phyloP scores from a whole-genome alignment of 1,140 invertebrate genomes.

The Zaprionus gabonicus region DNA sequence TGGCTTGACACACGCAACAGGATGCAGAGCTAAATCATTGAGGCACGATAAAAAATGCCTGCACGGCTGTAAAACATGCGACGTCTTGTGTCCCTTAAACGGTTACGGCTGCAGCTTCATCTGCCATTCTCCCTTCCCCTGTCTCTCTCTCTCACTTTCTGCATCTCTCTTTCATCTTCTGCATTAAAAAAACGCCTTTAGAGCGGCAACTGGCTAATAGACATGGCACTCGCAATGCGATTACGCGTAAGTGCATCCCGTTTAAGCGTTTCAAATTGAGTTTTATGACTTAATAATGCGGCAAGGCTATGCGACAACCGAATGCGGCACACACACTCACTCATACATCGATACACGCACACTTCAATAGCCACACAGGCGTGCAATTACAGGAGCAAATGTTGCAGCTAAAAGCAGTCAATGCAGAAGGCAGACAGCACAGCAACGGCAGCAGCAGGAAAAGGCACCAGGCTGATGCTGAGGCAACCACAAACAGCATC shows the following conservation, averaged over 20 bases:
- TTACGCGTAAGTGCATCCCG: slow-evolving; percentile 67
- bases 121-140: background rate
- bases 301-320: background rate
- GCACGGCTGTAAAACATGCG: slow-evolving; percentile 52
- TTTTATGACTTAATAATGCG: slow-evolving; percentile 76
- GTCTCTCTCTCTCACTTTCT: background rate
- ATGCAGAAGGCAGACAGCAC: slow-evolving; percentile 4
- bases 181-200: slow-evolving; percentile 49
- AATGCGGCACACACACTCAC: background rate
- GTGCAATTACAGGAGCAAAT: slow-evolving; percentile 34
- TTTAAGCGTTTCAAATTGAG: slow-evolving; percentile 70
- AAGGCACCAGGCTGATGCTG: background rate
- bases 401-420: slow-evolving; percentile 41
- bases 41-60: slow-evolving; percentile 49
- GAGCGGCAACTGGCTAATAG: slow-evolving; percentile 50
- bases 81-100: slow-evolving; percentile 15
- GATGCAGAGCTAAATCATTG: slow-evolving; percentile 71
- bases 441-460: background rate
- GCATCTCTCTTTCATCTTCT: background rate
- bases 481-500: slow-evolving; percentile 62
- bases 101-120: background rate
- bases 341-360: background rate
- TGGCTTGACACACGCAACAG: slow-evolving; percentile 60
- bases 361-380: slow-evolving; percentile 1
- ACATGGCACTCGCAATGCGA: slow-evolving; percentile 51